These are phyloP conservation scores for Zosterops hypoxanthus DNA, from an alignment of 2,113 vertebrate species.

Conservation along the genomic window DNA sequence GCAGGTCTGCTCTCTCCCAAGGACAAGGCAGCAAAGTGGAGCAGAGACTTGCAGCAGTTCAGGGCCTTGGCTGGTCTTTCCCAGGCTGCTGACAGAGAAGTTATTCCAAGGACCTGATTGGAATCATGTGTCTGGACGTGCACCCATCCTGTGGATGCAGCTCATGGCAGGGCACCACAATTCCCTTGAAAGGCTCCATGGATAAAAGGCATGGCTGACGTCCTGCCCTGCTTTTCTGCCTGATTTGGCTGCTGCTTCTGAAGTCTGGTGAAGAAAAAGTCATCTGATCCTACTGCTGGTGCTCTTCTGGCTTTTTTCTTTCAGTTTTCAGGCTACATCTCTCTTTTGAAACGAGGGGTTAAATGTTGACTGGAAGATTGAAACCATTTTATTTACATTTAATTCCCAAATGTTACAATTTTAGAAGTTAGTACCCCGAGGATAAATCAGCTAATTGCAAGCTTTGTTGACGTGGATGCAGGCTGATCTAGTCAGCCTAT, in stretches of 20 bases:
- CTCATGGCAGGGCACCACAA: accelerated
- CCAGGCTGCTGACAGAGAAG: background rate
- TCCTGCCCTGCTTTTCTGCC: background rate
- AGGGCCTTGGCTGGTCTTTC: background rate
- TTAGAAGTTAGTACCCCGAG: background rate
- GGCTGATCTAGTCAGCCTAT: slow-evolving; percentile 23
- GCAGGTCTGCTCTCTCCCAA: background rate
- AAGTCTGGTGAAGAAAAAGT: background rate
- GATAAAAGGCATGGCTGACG: accelerated
- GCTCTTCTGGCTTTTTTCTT: background rate
- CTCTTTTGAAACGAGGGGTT: background rate
- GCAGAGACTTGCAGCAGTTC: accelerated
- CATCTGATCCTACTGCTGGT: background rate
- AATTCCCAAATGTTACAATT: slow-evolving; percentile 27
- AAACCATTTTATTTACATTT: slow-evolving; percentile 40
- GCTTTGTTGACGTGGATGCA: background rate
- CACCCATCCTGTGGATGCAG: accelerated
- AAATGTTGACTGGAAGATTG: background rate
- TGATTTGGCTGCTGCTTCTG: background rate
- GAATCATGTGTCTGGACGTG: background rate
- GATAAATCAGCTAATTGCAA: slow-evolving; percentile 21
- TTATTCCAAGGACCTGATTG: background rate
- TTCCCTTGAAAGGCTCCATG: background rate
- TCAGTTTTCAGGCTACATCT: background rate
- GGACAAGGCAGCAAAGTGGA: accelerated